Percentiles rank a stretch among this genome's conserved stretches.
These are phyloP conservation scores for Mus minutoides DNA, from an alignment of 2,797 vertebrate genomes.

Conservation along the genomic window DNA sequence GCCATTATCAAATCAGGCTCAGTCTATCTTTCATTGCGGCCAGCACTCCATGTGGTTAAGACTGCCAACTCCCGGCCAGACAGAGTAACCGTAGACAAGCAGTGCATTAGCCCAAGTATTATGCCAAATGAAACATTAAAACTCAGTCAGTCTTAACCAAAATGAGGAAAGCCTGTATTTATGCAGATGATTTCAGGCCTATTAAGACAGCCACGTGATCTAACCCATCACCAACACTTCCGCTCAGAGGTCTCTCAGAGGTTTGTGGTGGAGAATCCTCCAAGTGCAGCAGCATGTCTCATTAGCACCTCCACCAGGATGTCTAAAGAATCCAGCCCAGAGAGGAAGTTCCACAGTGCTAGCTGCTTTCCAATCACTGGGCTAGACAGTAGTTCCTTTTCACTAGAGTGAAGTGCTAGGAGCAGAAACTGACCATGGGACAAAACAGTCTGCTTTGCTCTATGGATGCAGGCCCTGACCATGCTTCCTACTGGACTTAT, in stretches of 20 bases:
- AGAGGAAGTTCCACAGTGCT: background rate
- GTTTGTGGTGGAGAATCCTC: conserved; percentile 34
- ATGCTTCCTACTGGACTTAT: background rate
- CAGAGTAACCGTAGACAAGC: background rate
- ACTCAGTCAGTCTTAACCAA: conserved; percentile 54
- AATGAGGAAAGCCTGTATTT: conserved; percentile 32
- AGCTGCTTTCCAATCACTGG: background rate
- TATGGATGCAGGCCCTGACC: background rate
- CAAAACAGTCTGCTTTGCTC: background rate
- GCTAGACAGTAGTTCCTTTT: background rate
- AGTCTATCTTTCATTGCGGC: background rate
- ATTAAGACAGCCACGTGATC: background rate
- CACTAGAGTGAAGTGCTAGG: background rate
- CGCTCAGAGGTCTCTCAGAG: background rate
- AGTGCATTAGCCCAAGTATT: background rate
- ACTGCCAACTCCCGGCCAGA: background rate
- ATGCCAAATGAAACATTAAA: conserved; percentile 64
- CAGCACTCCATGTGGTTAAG: background rate
- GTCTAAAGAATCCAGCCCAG: background rate
- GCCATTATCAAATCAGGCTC: background rate
- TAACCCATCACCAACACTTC: conserved; percentile 26
- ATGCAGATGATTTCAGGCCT: conserved; percentile 35
- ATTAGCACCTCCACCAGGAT: conserved; percentile 38
- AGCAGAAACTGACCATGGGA: background rate
- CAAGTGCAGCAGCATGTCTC: background rate